Conservation (phyloP, 2,888 invertebrate species). For the Diaperis boleti region DNA sequence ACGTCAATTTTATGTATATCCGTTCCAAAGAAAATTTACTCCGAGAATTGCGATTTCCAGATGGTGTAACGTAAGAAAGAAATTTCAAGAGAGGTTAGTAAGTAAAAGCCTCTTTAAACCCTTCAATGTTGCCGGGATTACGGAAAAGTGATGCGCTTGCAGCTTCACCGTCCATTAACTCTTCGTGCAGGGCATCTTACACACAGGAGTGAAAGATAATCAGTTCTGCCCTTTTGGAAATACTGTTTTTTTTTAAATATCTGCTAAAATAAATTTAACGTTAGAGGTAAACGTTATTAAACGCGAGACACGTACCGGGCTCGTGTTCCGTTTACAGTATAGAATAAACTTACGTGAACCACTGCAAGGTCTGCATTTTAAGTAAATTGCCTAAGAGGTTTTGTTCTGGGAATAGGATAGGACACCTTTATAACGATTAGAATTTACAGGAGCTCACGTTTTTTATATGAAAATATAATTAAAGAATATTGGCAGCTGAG, state of each 20-base stretch:
- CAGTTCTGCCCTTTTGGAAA: too few species aligned
- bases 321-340: too few species aligned
- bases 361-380: neutral
- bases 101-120: constrained; percentile 26
- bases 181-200: constrained; percentile 3
- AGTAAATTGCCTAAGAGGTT: neutral
- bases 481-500: too few species aligned
- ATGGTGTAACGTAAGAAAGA: neutral
- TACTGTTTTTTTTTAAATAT: too few species aligned
- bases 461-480: too few species aligned
- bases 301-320: too few species aligned
- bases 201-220: constrained; percentile 1
- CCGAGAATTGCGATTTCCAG: neutral
- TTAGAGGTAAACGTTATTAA: too few species aligned
- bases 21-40: constrained; percentile 7
- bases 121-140: constrained; percentile 26
- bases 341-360: too few species aligned
- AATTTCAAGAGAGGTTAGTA: constrained; percentile 23
- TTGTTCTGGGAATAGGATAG: too few species aligned
- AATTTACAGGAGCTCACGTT: too few species aligned
- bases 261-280: too few species aligned
- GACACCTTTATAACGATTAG: too few species aligned
- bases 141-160: constrained; percentile 15
- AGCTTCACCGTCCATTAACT: constrained; percentile 23
- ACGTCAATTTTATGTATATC: neutral